Percentiles rank a stretch among this genome's conserved stretches.
These are phyloP conservation scores for Campylomormyrus tamandua DNA, from an alignment of 2,113 vertebrate genomes.

Conservation along the genomic window DNA sequence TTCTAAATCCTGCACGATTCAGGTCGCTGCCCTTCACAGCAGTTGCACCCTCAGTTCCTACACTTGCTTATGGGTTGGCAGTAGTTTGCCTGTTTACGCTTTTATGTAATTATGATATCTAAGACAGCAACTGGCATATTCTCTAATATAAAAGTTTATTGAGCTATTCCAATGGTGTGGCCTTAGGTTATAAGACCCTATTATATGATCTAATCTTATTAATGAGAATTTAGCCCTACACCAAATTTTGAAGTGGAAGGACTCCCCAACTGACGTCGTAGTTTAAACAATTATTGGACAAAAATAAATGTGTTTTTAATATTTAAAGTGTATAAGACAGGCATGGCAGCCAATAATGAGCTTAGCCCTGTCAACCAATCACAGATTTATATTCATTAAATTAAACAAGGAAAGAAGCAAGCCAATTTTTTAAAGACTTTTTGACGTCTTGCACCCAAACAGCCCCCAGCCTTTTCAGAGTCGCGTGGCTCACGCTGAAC, in stretches of 20 bases:
- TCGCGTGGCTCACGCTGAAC: not conserved
- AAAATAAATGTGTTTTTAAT: not conserved
- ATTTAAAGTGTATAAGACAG: not conserved
- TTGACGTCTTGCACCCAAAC: not conserved
- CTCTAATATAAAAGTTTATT: not conserved
- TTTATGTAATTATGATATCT: slow-evolving; percentile 14
- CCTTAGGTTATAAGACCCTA: not conserved
- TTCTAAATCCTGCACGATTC: not conserved
- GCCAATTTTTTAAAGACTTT: not conserved
- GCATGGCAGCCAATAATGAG: not conserved
- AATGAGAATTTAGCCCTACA: not conserved
- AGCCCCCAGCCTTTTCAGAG: not conserved
- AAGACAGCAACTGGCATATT: not conserved
- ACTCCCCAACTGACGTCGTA: not conserved
- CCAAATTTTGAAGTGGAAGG: not conserved
- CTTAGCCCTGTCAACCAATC: not conserved
- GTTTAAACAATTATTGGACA: not conserved
- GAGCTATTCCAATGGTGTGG: not conserved
- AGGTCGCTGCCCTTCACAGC: not conserved
- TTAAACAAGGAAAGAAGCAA: not conserved
- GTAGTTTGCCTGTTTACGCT: not conserved
- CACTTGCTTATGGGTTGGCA: slow-evolving; percentile 6
- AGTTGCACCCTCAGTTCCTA: not conserved
- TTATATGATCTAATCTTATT: not conserved
- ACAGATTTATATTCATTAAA: not conserved